Conservation (phyloP, 2,888 invertebrate genomes). For the Brenthis hecate region DNA sequence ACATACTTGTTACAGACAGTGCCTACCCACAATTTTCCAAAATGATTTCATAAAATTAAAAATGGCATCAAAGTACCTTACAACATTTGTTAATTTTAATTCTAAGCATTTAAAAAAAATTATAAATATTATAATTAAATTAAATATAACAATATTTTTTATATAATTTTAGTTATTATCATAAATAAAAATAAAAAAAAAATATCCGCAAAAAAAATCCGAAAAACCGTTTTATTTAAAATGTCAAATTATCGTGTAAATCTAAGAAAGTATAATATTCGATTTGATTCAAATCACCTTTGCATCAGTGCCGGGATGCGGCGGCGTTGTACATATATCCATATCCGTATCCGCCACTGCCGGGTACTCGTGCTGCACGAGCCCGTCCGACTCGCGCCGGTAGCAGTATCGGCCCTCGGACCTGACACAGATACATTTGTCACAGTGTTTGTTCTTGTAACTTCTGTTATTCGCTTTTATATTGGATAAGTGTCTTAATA, state of each 20-base stretch:
- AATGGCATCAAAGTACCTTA: no score
- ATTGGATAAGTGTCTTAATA: conserved; percentile 30
- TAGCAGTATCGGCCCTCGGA: conserved; percentile 84
- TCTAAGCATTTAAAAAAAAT: no score
- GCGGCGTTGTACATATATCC: conserved; percentile 80
- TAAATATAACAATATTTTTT: no score
- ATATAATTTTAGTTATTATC: no score
- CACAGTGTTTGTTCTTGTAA: conserved; percentile 43
- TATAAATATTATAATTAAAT: no score
- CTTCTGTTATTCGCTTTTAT: conserved; percentile 43
- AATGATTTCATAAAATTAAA: no score
- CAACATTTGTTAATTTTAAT: no score
- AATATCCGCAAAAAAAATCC: no score
- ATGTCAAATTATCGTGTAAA: background rate
- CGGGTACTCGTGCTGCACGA: conserved; percentile 85
- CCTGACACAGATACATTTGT: conserved; percentile 65
- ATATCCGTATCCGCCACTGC: conserved; percentile 71
- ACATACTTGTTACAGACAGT: no score
- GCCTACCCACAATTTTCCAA: no score
- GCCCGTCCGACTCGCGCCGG: conserved; percentile 79
- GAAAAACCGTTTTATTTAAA: no score
- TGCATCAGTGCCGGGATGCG: conserved; percentile 61
- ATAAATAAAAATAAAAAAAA: no score
- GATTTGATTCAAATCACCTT: conserved; percentile 44
- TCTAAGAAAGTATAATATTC: background rate